Evolutionary conservation across 2,888 invertebrate species (phyloP).

Genomic region (Caenorhabditis auriculariae): DNA sequence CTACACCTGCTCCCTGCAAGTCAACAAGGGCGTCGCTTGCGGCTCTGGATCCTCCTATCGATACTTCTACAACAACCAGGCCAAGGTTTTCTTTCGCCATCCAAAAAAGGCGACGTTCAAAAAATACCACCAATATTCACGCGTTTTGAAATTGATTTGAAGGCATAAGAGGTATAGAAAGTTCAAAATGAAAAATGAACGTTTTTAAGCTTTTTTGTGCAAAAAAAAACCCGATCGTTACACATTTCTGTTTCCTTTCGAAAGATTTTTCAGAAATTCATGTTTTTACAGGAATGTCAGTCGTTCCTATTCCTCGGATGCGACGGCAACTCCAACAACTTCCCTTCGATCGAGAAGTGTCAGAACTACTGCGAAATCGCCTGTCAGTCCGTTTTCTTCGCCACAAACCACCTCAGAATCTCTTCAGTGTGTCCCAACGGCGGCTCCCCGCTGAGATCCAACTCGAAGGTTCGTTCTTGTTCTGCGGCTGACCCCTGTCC

Average conservation of each 20-base stretch:
- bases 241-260: no score
- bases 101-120: background rate
- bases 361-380: slow-evolving; percentile 48
- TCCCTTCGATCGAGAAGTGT: slow-evolving; percentile 44
- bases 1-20: slow-evolving; percentile 44
- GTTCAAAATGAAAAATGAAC: no score
- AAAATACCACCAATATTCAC: background rate
- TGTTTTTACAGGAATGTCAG: slow-evolving; percentile 36
- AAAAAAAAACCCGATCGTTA: no score
- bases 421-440: slow-evolving; percentile 49
- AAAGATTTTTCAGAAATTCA: background rate
- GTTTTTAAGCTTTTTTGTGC: no score
- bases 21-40: slow-evolving; percentile 42
- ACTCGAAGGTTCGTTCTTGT: slow-evolving; percentile 42
- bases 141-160: no score
- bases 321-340: slow-evolving; percentile 54
- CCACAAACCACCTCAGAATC: background rate
- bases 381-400: slow-evolving; percentile 19
- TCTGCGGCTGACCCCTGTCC: slow-evolving; percentile 41
- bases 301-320: slow-evolving; percentile 47
- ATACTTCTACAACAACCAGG: slow-evolving; percentile 43
- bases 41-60: slow-evolving; percentile 41
- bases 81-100: slow-evolving; percentile 15
- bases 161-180: no score
- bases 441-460: slow-evolving; percentile 36